A percentile compares a stretch with the other conserved stretches of the same genome.
Conservation (phyloP, 2,888 invertebrate species). For the Pandemis cinnamomeana region DNA sequence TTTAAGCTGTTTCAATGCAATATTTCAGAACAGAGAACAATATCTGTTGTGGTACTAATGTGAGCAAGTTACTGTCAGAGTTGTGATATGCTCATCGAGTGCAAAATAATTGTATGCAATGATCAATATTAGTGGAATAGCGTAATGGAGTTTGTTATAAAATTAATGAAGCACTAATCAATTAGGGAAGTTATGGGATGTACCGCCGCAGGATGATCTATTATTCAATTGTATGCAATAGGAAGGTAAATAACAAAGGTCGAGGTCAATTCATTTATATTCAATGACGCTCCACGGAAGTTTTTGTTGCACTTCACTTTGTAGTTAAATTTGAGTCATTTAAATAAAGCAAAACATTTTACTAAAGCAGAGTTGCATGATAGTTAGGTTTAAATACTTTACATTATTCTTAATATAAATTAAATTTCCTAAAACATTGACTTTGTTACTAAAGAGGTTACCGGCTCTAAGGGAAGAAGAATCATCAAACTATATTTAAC, state of each 20-base stretch:
- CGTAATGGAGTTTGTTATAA: not conserved
- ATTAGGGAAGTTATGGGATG: constrained; percentile 49
- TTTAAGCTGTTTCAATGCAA: not conserved
- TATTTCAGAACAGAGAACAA: no score
- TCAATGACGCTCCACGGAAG: constrained; percentile 20
- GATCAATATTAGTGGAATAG: no score
- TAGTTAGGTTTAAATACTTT: no score
- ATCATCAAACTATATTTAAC: not conserved
- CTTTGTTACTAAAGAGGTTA: not conserved
- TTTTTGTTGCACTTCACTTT: constrained; percentile 4
- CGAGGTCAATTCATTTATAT: constrained; percentile 45
- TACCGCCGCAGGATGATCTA: constrained; percentile 46
- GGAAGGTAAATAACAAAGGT: constrained; percentile 51
- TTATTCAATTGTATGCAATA: constrained; percentile 53
- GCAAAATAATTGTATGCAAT: no score
- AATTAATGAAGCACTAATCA: constrained; percentile 42
- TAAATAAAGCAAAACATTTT: no score
- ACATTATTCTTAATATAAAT: no score
- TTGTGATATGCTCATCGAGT: no score
- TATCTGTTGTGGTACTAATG: no score
- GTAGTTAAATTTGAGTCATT: not conserved
- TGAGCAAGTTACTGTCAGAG: no score
- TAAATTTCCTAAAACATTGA: no score
- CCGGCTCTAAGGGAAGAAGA: not conserved
- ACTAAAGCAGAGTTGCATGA: no score